Evolutionary conservation across 2,888 invertebrate species (phyloP).

Genomic region (Tromatobia lineatoria): DNA sequence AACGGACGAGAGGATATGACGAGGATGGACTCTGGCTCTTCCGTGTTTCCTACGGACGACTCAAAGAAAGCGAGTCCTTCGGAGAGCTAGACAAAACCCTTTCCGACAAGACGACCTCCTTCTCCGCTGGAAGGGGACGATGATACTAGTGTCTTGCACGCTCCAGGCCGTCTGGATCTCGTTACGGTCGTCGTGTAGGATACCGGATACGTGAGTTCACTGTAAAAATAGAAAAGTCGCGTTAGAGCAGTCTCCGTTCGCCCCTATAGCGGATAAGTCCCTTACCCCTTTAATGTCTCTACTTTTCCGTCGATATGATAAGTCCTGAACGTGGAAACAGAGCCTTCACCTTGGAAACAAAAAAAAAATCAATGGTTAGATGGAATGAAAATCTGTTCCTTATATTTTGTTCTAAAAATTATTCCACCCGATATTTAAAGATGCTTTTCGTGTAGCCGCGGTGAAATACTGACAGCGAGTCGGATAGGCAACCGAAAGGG

Average conservation of each 20-base stretch:
- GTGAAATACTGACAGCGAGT: constrained; percentile 17
- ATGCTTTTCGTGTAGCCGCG: neutral
- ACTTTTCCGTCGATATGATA: neutral
- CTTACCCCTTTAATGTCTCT: neutral
- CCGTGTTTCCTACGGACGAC: constrained; percentile 2
- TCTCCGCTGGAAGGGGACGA: constrained; percentile 2
- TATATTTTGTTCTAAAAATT: neutral
- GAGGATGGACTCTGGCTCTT: constrained; percentile 25
- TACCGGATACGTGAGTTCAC: constrained; percentile 54
- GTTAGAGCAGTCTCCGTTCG: neutral
- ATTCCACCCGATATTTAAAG: constrained; percentile 12
- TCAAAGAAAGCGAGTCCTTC: constrained; percentile 12
- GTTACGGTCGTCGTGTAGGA: constrained; percentile 24
- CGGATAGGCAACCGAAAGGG: neutral
- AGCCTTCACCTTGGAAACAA: neutral
- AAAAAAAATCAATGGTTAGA: neutral
- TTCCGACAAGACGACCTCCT: constrained; percentile 17
- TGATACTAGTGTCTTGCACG: constrained; percentile 10
- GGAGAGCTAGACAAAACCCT: constrained; percentile 35
- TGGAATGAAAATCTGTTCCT: neutral
- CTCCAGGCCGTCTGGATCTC: constrained; percentile 43
- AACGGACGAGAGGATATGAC: constrained; percentile 9
- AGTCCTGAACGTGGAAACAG: neutral
- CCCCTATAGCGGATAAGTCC: neutral
- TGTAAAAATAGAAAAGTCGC: constrained; percentile 32